phyloP scores from a whole-genome alignment of 2,888 invertebrate species.

The Idaea biselata region DNA sequence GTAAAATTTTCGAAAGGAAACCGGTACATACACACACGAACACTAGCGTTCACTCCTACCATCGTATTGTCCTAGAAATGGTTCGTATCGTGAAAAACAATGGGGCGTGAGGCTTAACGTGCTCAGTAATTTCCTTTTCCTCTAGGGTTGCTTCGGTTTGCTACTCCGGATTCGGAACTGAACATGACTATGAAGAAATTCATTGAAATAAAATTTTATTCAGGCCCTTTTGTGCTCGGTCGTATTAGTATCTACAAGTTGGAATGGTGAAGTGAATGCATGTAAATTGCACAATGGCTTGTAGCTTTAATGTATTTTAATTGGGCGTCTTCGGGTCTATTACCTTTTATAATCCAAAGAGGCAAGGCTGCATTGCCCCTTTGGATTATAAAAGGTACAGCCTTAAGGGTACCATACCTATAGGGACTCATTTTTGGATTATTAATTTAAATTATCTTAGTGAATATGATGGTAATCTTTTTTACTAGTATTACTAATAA shows the following conservation, averaged over 20 bases:
- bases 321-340: not conserved
- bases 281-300: not conserved
- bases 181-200: slow-evolving; percentile 1
- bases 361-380: too few species aligned
- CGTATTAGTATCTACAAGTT: not conserved
- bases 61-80: slow-evolving; percentile 23
- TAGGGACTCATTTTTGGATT: too few species aligned
- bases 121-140: slow-evolving; percentile 25
- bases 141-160: slow-evolving; percentile 16
- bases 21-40: slow-evolving; percentile 7
- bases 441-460: too few species aligned
- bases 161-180: not conserved
- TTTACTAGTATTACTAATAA: too few species aligned
- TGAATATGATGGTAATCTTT: too few species aligned
- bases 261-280: not conserved
- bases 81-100: slow-evolving; percentile 29
- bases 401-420: too few species aligned
- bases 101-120: slow-evolving; percentile 22
- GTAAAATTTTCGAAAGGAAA: slow-evolving; percentile 6
- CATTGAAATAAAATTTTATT: slow-evolving; percentile 2
- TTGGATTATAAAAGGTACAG: too few species aligned
- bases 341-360: too few species aligned
- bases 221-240: not conserved
- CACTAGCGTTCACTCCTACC: slow-evolving; percentile 18
- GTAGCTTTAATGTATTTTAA: not conserved